A percentile compares a stretch with the other conserved stretches of the same genome.
phyloP scores from a whole-genome alignment of 2,888 invertebrate species.

The Willowsia nigromaculata region DNA sequence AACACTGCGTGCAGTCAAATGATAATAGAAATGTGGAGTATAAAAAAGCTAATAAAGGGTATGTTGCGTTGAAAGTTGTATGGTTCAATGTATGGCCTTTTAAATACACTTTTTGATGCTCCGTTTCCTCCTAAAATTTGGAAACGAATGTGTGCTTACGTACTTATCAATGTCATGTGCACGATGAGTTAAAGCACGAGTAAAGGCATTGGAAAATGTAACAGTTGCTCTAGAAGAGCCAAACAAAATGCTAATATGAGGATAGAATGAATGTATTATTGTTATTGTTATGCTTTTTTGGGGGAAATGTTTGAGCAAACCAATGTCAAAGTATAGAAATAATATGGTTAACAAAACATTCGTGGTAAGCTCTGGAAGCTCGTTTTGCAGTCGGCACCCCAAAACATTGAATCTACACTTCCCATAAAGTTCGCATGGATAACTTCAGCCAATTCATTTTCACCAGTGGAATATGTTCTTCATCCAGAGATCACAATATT shows the following conservation, averaged over 20 bases:
- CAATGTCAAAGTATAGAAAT: not conserved
- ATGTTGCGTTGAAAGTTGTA: not conserved
- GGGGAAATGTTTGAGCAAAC: not conserved
- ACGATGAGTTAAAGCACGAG: not conserved
- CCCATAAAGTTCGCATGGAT: not conserved
- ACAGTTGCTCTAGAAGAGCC: not conserved
- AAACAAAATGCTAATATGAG: not conserved
- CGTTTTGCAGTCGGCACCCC: not conserved
- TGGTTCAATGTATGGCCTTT: slow-evolving; percentile 21
- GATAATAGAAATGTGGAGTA: not conserved
- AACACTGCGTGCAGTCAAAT: slow-evolving; percentile 8
- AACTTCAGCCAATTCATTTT: not conserved
- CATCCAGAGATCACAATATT: slow-evolving; percentile 50
- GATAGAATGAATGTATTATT: not conserved
- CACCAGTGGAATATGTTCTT: not conserved
- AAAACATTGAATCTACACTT: not conserved
- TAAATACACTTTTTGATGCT: slow-evolving; percentile 44
- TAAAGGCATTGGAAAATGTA: slow-evolving; percentile 4
- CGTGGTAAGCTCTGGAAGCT: not conserved
- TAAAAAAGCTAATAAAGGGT: not conserved
- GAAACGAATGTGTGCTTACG: slow-evolving; percentile 33
- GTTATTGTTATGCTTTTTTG: slow-evolving; percentile 17
- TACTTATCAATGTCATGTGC: too few relatives aligned
- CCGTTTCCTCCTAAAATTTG: slow-evolving; percentile 67
- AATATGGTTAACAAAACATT: not conserved